Evolutionary conservation across 2,888 invertebrate species (phyloP), one percentile per base, ranked within the genome.

Genomic region (Hirtodrosophila duncani): DNA sequence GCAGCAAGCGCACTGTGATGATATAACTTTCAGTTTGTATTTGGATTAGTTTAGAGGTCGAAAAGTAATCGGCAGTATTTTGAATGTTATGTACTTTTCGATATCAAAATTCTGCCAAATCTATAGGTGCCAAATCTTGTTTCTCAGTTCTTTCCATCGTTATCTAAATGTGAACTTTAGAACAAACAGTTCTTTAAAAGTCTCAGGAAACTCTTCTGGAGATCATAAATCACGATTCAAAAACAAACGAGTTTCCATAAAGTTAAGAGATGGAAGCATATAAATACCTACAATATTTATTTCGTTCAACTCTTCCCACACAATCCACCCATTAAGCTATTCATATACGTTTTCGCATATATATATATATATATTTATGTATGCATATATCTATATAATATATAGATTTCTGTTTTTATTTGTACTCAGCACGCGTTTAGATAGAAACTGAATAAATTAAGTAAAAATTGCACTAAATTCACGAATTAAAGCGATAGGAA

Each of bases 271-370:
- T n/a, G n/a, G n/a, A n/a, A 81, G 81, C 75, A 74, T 75, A 74
- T 75, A 75, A 75, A 81, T 75, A 75, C 71, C 78, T 68, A 77
- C 49, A 77, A 72, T 72, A 72, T 80, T 71, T 72, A 56, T 64
- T 53, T 46, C 49, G 53, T 67, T 59, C n/a, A n/a, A n/a, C n/a
- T n/a, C n/a, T 63, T 31, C 63, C 31, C 27, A 44, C 24, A 55
- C 45, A 16, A 16, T 37, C 27, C 13, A 30, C 26, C 36, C 36
- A 17, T 23, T 14, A 16, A 38, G 38, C 38, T 16, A 38, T 29
- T 26, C 21, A 21, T 20, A 20, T 24, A 24, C 24, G n/a, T 24
- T 24, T 4, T 10, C 13, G 24, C 29, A 13, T 20, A 23, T 11
- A 24, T n/a, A 17, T 18, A 46, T 17, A 29, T 13, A 41, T 36